Evolutionary conservation across 2,888 invertebrate genomes (phyloP).

Genomic region (Dastarcus helophoroides): DNA sequence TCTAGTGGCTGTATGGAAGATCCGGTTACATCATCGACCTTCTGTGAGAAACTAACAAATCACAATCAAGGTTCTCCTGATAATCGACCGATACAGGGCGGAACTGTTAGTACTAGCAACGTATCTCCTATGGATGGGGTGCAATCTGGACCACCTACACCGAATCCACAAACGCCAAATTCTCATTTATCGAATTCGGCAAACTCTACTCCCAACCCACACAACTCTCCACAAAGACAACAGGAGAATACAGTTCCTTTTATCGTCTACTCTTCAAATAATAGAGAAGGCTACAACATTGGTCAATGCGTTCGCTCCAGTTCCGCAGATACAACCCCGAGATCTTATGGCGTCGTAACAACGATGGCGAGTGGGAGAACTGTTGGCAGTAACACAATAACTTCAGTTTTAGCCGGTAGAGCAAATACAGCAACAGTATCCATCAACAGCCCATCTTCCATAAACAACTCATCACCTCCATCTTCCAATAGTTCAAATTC

Average conservation of each 20-base stretch:
- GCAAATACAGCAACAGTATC: conserved; percentile 68
- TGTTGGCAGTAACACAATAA: conserved; percentile 69
- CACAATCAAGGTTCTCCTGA: conserved; percentile 41
- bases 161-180: conserved; percentile 12
- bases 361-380: conserved; percentile 65
- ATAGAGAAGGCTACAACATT: conserved; percentile 7
- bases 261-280: conserved; percentile 9
- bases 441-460: conserved; percentile 37
- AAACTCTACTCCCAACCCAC: conserved; percentile 17
- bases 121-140: conserved; percentile 59
- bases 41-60: conserved; percentile 43
- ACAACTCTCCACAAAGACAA: too few species aligned
- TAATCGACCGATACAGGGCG: conserved; percentile 69
- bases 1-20: conserved; percentile 45
- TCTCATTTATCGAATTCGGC: conserved; percentile 1
- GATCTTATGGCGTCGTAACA: conserved; percentile 38
- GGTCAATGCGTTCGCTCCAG: conserved; percentile 5
- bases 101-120: conserved; percentile 73
- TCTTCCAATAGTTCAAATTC: conserved; percentile 33
- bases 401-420: conserved; percentile 65
- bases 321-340: conserved; percentile 12
- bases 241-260: conserved; percentile 4
- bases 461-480: conserved; percentile 16
- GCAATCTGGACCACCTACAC: conserved; percentile 42
- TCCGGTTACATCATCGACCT: conserved; percentile 60